Base-by-base conservation (phyloP, 1,140 invertebrate genomes). In the Chionoecetes opilio region DNA sequence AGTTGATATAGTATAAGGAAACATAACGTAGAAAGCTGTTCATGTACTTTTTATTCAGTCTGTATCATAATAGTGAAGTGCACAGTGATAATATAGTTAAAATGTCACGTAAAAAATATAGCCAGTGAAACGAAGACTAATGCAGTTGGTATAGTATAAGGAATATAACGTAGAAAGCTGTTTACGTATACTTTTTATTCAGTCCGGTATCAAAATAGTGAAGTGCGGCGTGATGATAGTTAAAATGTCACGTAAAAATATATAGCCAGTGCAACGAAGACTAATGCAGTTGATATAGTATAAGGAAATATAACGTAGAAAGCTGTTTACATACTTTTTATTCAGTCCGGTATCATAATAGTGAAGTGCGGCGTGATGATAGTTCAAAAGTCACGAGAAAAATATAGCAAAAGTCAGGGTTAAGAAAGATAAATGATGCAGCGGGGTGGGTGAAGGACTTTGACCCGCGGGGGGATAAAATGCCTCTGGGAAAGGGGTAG, bases 391-490 rank as follows among this genome's bases (percentile, higher is more conserved):
- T n/a, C 11, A 75, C 3, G 53, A 75, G 6, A 75, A 26, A 75
- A n/a, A 75, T 1, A 75, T 26, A 75, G 21, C 21, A 75, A 75
- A 75, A 75, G 6, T 75, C 21, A 26, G 63, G 26, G 8, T 6
- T 75, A 21, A 75, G 63, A 75, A 75, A 75, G 63, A 75, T 75
- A 75, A 75, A 75, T 75, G 63, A n/a, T n/a, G 63, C 63, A n/a
- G 11, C 21, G 63, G 34, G 32, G 86, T 3, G 84, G 26, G n/a
- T n/a, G 34, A 17, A 41, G 32, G 86, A 37, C 35, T 6, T 37
- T n/a, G 86, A 37, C 35, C 26, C 35, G 21, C 35, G 21, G 34
- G 14, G 14, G 32, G 86, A 17, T 37, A 37, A 34, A 37, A 41
- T n/a, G 63, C 63, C 63, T n/a, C 63, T 75, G 86, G 32, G 86